Conservation (phyloP, 2,797 vertebrate genomes). For the Pagetopsis macropterus region DNA sequence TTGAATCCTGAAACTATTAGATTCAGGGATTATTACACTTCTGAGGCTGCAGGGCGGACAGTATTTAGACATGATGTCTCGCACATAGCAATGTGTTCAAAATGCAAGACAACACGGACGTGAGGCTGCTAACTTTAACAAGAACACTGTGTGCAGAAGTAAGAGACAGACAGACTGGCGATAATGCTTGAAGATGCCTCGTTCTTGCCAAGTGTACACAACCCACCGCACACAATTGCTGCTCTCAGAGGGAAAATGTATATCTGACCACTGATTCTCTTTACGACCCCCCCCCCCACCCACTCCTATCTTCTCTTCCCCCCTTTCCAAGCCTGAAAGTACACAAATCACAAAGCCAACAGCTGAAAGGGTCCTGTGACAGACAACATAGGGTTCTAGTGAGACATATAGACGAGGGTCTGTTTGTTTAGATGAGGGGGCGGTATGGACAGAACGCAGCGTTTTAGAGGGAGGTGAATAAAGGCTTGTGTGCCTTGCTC, state of each 20-base stretch:
- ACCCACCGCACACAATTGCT: slow-evolving; percentile 7
- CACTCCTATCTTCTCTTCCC: slow-evolving; percentile 27
- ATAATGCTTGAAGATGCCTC: slow-evolving; percentile 21
- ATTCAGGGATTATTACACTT: slow-evolving; percentile 12
- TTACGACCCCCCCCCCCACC: slow-evolving; percentile 14
- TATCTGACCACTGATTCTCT: slow-evolving; percentile 1
- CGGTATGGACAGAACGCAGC: not conserved
- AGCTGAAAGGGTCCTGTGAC: slow-evolving; percentile 66
- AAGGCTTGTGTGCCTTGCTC: not conserved
- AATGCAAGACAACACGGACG: slow-evolving; percentile 8
- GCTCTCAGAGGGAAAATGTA: slow-evolving; percentile 14
- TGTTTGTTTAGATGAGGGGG: slow-evolving; percentile 22
- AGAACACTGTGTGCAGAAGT: slow-evolving; percentile 7
- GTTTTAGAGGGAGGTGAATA: slow-evolving; percentile 9
- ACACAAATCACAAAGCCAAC: slow-evolving; percentile 64
- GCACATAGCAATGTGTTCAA: not conserved
- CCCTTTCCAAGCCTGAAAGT: slow-evolving; percentile 6
- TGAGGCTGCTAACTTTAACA: slow-evolving; percentile 26
- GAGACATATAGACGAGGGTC: slow-evolving; percentile 34
- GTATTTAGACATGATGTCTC: not conserved
- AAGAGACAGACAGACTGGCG: not conserved
- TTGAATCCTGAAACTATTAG: slow-evolving; percentile 27
- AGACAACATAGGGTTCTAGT: slow-evolving; percentile 48
- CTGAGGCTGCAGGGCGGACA: not conserved
- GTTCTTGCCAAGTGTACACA: slow-evolving; percentile 32